Evolutionary conservation across 2,888 invertebrate genomes (phyloP), one percentile per base, ranked within the genome.

Genomic region (Synanthedon myopaeformis): DNA sequence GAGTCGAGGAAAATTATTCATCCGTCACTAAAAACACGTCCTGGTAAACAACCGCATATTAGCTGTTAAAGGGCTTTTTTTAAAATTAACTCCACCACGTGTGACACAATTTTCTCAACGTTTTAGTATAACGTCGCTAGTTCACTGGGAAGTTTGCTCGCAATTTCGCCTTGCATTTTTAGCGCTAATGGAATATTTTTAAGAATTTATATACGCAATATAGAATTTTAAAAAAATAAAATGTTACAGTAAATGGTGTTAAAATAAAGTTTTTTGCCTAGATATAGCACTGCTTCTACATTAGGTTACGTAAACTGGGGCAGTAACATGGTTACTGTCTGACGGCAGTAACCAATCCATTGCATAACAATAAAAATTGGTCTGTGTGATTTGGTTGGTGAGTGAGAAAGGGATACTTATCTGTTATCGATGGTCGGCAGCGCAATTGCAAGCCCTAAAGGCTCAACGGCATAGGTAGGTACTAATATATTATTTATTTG

Each of bases 1-100:
- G 63, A 59, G 56, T 59, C 61, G 54, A 53, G 58, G 57, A 14
- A 42, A 53, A 53, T 50, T 19, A 50, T 53, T 50, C 41, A 42
- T 41, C 53, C 49, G 50, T 41, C 50, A 50, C 42, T 13, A 12
- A 49, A 53, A 53, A 53, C 53, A 53, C 41, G 53, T 17, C 50
- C 53, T n/a, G 50, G 14, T 41, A 42, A 49, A 53, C 52, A 49
- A 41, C 53, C 50, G 10, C 42, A 42, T 49, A 53, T 53, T 53
- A 53, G 50, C 53, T 48, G 49, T 19, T 17, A 19, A 45, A 45
- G 45, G n/a, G 45, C n/a, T 13, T 13, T 45, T 45, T 45, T 45
- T 23, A 4, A 45, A 45, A 5, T 13, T 45, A 45, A 45, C 45
- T 14, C 45, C n/a, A 11, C 14, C 45, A 45, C 14, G 45, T 45